These are phyloP conservation scores for Brachylomia viminalis DNA, from an alignment of 2,888 invertebrate genomes.

Conservation along the genomic window DNA sequence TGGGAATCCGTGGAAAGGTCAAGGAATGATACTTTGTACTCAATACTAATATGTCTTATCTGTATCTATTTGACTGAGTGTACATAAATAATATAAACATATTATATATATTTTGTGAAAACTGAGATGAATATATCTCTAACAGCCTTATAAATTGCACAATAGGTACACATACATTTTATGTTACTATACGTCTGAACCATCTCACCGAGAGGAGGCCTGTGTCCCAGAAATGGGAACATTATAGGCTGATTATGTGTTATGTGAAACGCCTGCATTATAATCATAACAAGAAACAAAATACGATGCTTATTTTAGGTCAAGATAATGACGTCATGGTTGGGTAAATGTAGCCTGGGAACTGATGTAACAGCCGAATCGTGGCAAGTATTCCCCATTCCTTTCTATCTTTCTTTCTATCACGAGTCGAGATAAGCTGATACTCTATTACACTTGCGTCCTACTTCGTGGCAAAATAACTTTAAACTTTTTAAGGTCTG, in stretches of 20 bases:
- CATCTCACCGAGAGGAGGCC: no score
- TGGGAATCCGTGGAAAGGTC: background rate
- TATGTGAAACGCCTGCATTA: background rate
- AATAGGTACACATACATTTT: no score
- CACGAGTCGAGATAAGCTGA: conserved; percentile 58
- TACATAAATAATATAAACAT: no score
- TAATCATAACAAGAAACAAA: background rate
- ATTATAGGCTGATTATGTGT: no score
- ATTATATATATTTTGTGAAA: no score
- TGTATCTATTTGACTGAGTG: no score
- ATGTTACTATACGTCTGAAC: no score
- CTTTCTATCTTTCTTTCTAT: conserved; percentile 37
- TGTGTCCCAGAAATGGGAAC: no score
- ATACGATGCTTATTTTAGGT: background rate
- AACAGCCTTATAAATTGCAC: background rate
- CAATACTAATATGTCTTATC: no score
- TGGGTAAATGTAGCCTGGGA: background rate
- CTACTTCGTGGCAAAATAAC: conserved; percentile 63
- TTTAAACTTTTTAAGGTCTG: conserved; percentile 68
- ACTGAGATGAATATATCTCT: background rate
- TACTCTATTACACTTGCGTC: conserved; percentile 61
- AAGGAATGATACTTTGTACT: no score
- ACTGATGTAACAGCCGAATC: conserved; percentile 15
- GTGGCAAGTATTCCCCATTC: conserved; percentile 30
- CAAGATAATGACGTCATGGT: background rate